Evolutionary conservation across 2,888 invertebrate genomes (phyloP).

Genomic region (Nephrocerus scutellatus): DNA sequence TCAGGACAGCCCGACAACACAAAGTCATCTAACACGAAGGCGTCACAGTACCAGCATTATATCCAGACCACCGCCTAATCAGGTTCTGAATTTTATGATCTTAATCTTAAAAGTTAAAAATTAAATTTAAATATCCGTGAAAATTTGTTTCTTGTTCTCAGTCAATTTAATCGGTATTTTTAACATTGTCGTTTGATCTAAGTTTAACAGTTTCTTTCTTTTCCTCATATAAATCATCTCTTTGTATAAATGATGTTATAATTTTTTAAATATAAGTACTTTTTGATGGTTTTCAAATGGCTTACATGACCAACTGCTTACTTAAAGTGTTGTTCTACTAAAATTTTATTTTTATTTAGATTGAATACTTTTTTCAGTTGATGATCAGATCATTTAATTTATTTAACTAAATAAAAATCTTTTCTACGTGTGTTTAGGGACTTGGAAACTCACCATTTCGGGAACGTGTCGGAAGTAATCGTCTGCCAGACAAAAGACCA

Average conservation of each 20-base stretch:
- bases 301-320: too few relatives aligned
- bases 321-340: too few relatives aligned
- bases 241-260: not conserved
- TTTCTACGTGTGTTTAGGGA: conserved; percentile 42
- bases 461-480: conserved; percentile 82
- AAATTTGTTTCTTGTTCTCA: conserved; percentile 10
- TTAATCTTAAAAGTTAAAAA: conserved; percentile 7
- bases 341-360: too few relatives aligned
- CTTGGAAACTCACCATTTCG: conserved; percentile 75
- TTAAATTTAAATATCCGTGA: conserved; percentile 3
- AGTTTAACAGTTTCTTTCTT: conserved; percentile 13
- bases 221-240: not conserved
- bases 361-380: too few relatives aligned
- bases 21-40: conserved; percentile 62
- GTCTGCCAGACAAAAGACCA: conserved; percentile 75
- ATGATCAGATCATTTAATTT: too few relatives aligned
- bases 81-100: conserved; percentile 36
- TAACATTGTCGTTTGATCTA: conserved; percentile 19
- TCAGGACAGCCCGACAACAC: conserved; percentile 54
- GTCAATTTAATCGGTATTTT: too few relatives aligned
- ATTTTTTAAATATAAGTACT: too few relatives aligned
- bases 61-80: conserved; percentile 48
- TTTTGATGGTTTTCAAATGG: too few relatives aligned
- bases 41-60: conserved; percentile 62
- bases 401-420: conserved; percentile 17